Evolutionary conservation across 2,797 vertebrate species (phyloP).

Genomic region (Staurois parvus): DNA sequence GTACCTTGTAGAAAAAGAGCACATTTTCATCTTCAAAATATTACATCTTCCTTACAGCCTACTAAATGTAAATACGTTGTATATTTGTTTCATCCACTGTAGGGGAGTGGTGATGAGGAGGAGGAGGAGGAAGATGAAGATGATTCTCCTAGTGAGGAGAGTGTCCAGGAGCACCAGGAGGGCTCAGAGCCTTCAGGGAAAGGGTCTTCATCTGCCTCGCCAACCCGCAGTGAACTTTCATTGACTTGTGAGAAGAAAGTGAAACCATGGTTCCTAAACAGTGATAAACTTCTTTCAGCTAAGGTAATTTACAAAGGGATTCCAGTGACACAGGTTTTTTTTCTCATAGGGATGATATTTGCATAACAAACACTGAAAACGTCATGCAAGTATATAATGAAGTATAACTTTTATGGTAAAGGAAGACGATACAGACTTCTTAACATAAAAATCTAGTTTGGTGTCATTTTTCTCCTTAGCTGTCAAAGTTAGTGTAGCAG

Average conservation of each 20-base stretch:
- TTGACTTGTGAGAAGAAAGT: constrained; percentile 78
- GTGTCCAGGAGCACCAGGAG: constrained; percentile 91
- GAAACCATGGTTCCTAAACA: constrained; percentile 88
- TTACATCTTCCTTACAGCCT: too few relatives aligned
- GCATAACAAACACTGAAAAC: too few relatives aligned
- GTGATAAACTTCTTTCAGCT: constrained; percentile 91
- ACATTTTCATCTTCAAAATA: too few relatives aligned
- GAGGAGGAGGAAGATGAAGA: constrained; percentile 91
- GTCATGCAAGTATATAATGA: too few relatives aligned
- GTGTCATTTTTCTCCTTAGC: too few relatives aligned
- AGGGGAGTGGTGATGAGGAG: constrained; percentile 88
- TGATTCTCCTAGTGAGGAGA: constrained; percentile 91
- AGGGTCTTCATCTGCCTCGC: constrained; percentile 90
- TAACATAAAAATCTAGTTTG: too few relatives aligned
- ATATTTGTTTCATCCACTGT: constrained; percentile 22
- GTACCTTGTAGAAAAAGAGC: too few relatives aligned
- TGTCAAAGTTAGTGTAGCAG: too few relatives aligned
- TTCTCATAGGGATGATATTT: too few relatives aligned
- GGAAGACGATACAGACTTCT: too few relatives aligned
- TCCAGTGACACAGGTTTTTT: too few relatives aligned
- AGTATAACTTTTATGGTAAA: too few relatives aligned
- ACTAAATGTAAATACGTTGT: not conserved
- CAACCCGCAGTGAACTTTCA: constrained; percentile 77
- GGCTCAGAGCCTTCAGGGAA: constrained; percentile 92
- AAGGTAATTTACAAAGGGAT: constrained; percentile 79